These are phyloP conservation scores for Lottia gigantea DNA, from an alignment of 2,888 invertebrate species.

Conservation along the genomic window DNA sequence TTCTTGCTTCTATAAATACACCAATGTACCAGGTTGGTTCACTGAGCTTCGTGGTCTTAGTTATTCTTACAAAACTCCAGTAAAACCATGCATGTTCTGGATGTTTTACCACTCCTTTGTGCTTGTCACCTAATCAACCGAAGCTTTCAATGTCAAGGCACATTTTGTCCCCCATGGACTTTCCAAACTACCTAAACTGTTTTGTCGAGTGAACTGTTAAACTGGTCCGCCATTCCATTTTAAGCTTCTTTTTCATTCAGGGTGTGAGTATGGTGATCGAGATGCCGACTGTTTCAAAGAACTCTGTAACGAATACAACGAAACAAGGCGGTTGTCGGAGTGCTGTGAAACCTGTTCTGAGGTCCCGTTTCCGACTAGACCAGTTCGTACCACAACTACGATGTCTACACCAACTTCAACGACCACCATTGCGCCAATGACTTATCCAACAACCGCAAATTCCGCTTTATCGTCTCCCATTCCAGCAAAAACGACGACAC, in stretches of 20 bases:
- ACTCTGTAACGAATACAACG: slow-evolving; percentile 28
- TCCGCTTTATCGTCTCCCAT: slow-evolving; percentile 8
- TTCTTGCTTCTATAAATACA: slow-evolving; percentile 24
- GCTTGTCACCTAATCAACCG: too few species aligned
- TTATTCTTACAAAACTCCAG: too few species aligned
- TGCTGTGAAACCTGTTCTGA: slow-evolving; percentile 34
- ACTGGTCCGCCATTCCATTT: too few species aligned
- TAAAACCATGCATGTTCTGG: too few species aligned
- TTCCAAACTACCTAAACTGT: too few species aligned
- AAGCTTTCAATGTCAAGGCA: too few species aligned
- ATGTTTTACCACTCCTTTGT: too few species aligned
- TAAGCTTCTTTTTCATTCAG: slow-evolving; percentile 16
- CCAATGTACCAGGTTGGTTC: slow-evolving; percentile 23
- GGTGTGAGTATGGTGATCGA: slow-evolving; percentile 36
- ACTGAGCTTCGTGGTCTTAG: background rate
- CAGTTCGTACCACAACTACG: slow-evolving; percentile 17
- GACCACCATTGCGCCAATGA: background rate
- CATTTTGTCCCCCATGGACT: too few species aligned
- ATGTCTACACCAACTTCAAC: slow-evolving; percentile 20
- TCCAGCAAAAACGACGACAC: background rate
- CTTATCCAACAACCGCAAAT: slow-evolving; percentile 8
- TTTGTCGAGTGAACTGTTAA: too few species aligned
- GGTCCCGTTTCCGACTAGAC: slow-evolving; percentile 26
- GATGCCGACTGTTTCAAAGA: slow-evolving; percentile 24
- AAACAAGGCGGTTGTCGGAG: slow-evolving; percentile 12